Evolutionary conservation across 2,888 invertebrate genomes (phyloP).

Genomic region (Lutraria lutraria): DNA sequence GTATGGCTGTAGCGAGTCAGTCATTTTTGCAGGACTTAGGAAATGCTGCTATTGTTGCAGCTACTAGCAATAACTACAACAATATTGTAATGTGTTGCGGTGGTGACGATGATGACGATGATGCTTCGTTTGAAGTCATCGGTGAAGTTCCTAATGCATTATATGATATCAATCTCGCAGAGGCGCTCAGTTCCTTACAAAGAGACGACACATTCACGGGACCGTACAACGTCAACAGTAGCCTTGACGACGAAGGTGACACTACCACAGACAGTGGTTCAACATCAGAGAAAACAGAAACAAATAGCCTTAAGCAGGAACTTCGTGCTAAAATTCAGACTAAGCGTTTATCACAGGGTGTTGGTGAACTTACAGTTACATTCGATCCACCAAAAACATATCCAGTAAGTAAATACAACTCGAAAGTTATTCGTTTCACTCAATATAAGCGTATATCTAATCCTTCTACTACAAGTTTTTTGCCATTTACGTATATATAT

Average conservation of each 20-base stretch:
- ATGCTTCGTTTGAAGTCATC: slow-evolving; percentile 30
- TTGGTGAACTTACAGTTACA: slow-evolving; percentile 25
- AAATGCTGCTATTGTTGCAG: not conserved
- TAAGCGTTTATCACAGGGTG: slow-evolving; percentile 14
- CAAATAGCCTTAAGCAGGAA: slow-evolving; percentile 2
- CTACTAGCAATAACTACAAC: not conserved
- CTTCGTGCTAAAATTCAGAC: slow-evolving; percentile 31
- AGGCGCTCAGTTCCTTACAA: not conserved
- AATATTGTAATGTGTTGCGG: not conserved
- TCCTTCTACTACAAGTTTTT: too few species aligned
- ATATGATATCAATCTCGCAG: slow-evolving; percentile 18
- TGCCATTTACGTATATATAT: too few species aligned
- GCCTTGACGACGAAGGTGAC: not conserved
- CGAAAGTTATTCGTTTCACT: too few species aligned
- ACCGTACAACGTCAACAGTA: not conserved
- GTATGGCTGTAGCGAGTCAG: not conserved
- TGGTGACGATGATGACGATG: slow-evolving; percentile 10
- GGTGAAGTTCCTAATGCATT: not conserved
- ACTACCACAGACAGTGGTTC: not conserved
- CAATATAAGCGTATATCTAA: too few species aligned
- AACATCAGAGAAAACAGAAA: not conserved
- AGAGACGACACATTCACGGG: not conserved
- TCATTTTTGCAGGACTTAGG: slow-evolving; percentile 22
- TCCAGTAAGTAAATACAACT: slow-evolving; percentile 12
- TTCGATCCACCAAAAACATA: slow-evolving; percentile 31